Conservation (phyloP, 2,888 invertebrate genomes). For the Agonopterix heracliana region DNA sequence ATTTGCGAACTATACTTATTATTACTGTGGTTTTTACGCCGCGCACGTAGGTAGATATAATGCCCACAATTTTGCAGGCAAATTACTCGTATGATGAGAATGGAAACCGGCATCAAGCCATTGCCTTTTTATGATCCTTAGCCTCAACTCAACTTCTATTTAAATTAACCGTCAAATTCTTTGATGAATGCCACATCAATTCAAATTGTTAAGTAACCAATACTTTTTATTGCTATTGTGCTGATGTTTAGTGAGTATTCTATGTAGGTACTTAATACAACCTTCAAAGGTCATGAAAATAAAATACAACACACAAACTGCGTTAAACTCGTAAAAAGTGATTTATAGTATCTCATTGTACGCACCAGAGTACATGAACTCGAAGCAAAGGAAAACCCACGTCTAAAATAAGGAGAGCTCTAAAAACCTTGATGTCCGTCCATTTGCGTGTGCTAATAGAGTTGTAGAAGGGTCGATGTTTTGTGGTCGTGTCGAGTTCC, state of each 20-base stretch:
- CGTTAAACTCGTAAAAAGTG: slow-evolving; percentile 43
- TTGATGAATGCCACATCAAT: too few relatives aligned
- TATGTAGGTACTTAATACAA: not conserved
- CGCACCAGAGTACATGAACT: slow-evolving; percentile 32
- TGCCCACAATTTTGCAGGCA: slow-evolving; percentile 6
- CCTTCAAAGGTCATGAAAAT: slow-evolving; percentile 9
- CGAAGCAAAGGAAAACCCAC: slow-evolving; percentile 27
- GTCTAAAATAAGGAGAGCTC: slow-evolving; percentile 15
- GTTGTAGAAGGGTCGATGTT: slow-evolving; percentile 15
- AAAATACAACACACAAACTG: slow-evolving; percentile 18
- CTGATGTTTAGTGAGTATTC: too few relatives aligned
- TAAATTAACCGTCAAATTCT: not conserved
- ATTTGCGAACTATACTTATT: slow-evolving; percentile 2
- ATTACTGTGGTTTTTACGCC: slow-evolving; percentile 10
- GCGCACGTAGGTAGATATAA: slow-evolving; percentile 3
- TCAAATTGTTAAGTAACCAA: too few relatives aligned
- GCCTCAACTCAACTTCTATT: not conserved
- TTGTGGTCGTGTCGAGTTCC: slow-evolving; percentile 25
- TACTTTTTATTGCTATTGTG: too few relatives aligned
- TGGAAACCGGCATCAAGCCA: not conserved
- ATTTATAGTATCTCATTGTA: slow-evolving; percentile 48
- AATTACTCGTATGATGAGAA: slow-evolving; percentile 4
- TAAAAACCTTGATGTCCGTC: slow-evolving; percentile 6
- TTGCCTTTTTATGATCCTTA: not conserved
- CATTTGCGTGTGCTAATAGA: slow-evolving; percentile 9